Conservation (phyloP, 2,113 vertebrate genomes). For the Anthoscopus minutus region DNA sequence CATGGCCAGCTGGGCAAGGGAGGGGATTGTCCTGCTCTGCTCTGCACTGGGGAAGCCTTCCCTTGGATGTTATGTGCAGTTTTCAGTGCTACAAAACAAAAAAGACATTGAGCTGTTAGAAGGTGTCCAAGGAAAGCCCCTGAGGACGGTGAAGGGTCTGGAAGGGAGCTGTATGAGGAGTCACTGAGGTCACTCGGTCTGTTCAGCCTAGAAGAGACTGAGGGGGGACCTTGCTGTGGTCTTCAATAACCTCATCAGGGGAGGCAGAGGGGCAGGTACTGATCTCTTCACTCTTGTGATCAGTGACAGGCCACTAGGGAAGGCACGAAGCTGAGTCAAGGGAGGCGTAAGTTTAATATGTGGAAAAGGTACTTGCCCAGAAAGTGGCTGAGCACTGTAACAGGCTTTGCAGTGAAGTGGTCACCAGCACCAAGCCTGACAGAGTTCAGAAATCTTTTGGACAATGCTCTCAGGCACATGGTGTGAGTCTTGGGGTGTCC, state of each 20-base stretch:
- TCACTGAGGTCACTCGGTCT: not conserved
- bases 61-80: fast-evolving
- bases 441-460: not conserved
- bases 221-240: not conserved
- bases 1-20: fast-evolving
- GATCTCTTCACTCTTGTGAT: not conserved
- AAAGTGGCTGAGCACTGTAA: not conserved
- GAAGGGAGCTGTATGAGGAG: fast-evolving
- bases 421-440: not conserved
- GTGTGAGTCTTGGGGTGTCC: too few species aligned
- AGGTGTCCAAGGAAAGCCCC: not conserved
- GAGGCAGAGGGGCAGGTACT: not conserved
- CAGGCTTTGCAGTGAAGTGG: not conserved
- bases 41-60: fast-evolving
- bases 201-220: not conserved
- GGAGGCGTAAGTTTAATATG: not conserved
- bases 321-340: not conserved
- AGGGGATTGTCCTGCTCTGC: not conserved
- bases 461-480: not conserved
- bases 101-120: not conserved
- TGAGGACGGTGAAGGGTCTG: not conserved
- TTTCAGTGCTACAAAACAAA: not conserved
- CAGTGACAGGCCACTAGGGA: fast-evolving
- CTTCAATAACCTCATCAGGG: not conserved
- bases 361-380: not conserved